Percentiles rank a stretch among this genome's conserved stretches.
phyloP scores from a whole-genome alignment of 1,140 invertebrate genomes.

The Leptonema lineaticorne region DNA sequence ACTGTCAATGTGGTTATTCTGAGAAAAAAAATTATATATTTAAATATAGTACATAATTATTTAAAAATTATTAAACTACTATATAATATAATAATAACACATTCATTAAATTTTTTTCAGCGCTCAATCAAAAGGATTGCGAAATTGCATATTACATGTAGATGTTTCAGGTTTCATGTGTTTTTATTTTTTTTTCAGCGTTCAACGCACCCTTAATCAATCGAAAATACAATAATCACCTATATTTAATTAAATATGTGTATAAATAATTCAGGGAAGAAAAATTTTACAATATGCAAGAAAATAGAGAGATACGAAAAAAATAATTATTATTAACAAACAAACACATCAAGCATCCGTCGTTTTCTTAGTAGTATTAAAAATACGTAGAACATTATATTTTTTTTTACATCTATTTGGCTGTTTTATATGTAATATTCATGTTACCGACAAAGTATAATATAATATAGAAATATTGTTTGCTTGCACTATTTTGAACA shows the following conservation, averaged over 20 bases:
- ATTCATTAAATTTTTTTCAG: conserved; percentile 24
- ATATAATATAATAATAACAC: conserved; percentile 9
- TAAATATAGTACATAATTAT: conserved; percentile 8
- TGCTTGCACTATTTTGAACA: too few species aligned
- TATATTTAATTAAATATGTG: conserved; percentile 1
- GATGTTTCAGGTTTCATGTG: conserved; percentile 12
- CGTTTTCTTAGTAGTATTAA: conserved; percentile 5
- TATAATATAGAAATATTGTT: too few species aligned
- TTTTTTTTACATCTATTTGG: conserved; percentile 9
- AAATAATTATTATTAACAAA: conserved; percentile 6
- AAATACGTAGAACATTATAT: conserved; percentile 13
- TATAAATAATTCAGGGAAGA: conserved; percentile 21
- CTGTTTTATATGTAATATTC: too few species aligned
- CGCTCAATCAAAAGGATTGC: conserved; percentile 25
- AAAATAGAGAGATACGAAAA: conserved; percentile 18
- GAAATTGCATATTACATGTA: too few species aligned
- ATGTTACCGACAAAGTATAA: too few species aligned
- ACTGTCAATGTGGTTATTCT: background rate
- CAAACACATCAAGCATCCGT: conserved; percentile 10
- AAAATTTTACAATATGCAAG: conserved; percentile 14
- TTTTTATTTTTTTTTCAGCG: background rate
- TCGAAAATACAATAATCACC: conserved; percentile 18
- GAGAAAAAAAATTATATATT: background rate
- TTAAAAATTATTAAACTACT: conserved; percentile 19
- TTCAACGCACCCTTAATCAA: too few species aligned